Base-by-base conservation (phyloP, 1,140 invertebrate species). In the Hirudo medicinalis region DNA sequence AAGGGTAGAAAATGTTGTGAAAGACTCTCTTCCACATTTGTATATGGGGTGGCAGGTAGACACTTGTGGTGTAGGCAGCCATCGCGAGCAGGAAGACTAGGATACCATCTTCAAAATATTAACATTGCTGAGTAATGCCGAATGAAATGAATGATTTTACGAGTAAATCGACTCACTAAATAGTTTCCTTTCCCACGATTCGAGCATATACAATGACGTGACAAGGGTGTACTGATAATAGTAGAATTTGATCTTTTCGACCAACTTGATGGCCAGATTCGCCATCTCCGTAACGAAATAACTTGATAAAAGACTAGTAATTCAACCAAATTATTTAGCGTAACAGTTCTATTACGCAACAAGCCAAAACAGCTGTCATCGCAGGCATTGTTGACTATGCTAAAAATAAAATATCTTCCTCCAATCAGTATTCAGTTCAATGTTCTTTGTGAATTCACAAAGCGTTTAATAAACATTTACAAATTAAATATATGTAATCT, bases 41-140 rank as follows among this genome's bases (percentile, higher is more conserved):
- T 22, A 77, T 75, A 68, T 81, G 80, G 32, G 75, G 75, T 25
- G 80, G 80, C 43, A 81, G 76, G 71, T 78, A 81, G 8, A 78
- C 53, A 67, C 78, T 79, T 36, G 78, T 79, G 13, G 78, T 79
- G 67, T 81, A 81, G 36, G 76, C 72, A 13, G 76, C 74, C 78
- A 79, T 81, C 0, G 76, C 76, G 20, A 79, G 73, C 11, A 80
- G 67, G 6, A 76, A 71, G 22, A 80, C 32, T 43, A 80, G 49
- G 29, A 79, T 27, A 25, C 76, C 73, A 76, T 80, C 79, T 79
- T 72, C 72, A 66, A 53, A 70, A 22, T 32, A 43, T 5, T 32
- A n/a, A 15, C 57, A n/a, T 63, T 63, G 19, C 1, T 25, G 19
- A 25, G 15, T 25, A 2, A 2, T 13, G 17, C 1, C 27, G 27